A percentile compares a stretch with the other conserved stretches of the same genome.
phyloP scores from a whole-genome alignment of 2,113 vertebrate genomes.

The Takifugu bimaculatus region DNA sequence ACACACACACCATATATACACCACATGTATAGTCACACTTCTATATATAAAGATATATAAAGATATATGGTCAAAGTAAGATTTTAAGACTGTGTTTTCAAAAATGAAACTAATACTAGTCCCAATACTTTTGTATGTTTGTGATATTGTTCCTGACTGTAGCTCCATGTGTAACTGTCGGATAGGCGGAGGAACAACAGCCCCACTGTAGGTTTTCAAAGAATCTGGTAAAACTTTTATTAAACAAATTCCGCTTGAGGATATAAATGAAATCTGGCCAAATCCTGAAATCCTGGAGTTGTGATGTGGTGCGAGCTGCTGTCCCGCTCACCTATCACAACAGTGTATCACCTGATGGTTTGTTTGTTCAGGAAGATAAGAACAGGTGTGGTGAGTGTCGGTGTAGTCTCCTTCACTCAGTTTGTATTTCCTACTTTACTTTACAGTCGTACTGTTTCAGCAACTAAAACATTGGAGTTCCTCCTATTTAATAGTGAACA shows the following conservation, averaged over 20 bases:
- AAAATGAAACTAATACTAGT: not conserved
- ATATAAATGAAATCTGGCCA: too few species aligned
- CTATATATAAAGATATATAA: too few species aligned
- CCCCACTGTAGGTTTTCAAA: not conserved
- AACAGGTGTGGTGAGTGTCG: conserved; percentile 43
- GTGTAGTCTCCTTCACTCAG: conserved; percentile 18
- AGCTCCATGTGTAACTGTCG: conserved; percentile 32
- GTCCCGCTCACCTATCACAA: conserved; percentile 33
- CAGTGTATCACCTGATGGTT: conserved; percentile 27
- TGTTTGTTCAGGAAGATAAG: conserved; percentile 31
- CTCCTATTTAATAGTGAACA: not conserved
- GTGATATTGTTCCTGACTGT: conserved; percentile 40
- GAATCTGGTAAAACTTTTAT: not conserved
- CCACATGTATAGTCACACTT: too few species aligned
- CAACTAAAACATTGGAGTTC: not conserved
- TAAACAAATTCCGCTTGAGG: not conserved
- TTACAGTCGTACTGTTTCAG: not conserved
- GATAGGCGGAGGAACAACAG: conserved; percentile 16
- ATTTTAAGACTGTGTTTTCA: conserved; percentile 54
- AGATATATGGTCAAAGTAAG: conserved; percentile 8
- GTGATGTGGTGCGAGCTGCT: conserved; percentile 13
- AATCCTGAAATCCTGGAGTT: not conserved
- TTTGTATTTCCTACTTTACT: too few species aligned
- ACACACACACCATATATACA: too few species aligned
- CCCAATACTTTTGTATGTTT: conserved; percentile 28